Percentiles rank a stretch among this genome's conserved stretches.
Evolutionary conservation across 2,797 vertebrate genomes (phyloP).

Genomic region (Silurus aristotelis): DNA sequence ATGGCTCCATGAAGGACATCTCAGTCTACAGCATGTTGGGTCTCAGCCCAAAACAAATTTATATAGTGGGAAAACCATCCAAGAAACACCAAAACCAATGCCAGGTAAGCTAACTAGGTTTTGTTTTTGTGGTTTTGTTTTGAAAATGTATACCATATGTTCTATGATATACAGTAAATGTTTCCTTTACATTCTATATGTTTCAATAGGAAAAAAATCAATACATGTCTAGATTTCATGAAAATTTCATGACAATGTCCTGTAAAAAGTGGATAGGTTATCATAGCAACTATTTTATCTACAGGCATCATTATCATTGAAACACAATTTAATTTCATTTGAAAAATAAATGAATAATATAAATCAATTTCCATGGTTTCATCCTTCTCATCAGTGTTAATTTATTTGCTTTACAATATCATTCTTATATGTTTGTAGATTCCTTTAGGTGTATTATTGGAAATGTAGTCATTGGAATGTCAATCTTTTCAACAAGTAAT

Average conservation of each 20-base stretch:
- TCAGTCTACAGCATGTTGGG: constrained; percentile 95
- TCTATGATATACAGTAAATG: not conserved
- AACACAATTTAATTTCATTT: not conserved
- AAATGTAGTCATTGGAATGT: not conserved
- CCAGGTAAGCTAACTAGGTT: constrained; percentile 75
- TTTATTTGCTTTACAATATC: not conserved
- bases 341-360: not conserved
- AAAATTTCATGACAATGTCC: not conserved
- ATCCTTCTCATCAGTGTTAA: not conserved
- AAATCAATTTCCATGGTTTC: not conserved
- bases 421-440: not conserved
- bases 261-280: not conserved
- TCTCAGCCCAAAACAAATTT: constrained; percentile 89
- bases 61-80: constrained; percentile 93
- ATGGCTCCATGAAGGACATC: constrained; percentile 98
- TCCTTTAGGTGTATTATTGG: not conserved
- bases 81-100: constrained; percentile 98
- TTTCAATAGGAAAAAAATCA: not conserved
- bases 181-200: not conserved
- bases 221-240: not conserved
- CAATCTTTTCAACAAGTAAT: not conserved
- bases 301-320: not conserved
- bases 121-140: constrained; percentile 5
- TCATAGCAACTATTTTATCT: not conserved
- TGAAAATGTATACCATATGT: not conserved